Percentiles rank a stretch among this genome's conserved stretches.
Conservation (phyloP, 1,140 invertebrate genomes). For the Pachypsylla venusta region DNA sequence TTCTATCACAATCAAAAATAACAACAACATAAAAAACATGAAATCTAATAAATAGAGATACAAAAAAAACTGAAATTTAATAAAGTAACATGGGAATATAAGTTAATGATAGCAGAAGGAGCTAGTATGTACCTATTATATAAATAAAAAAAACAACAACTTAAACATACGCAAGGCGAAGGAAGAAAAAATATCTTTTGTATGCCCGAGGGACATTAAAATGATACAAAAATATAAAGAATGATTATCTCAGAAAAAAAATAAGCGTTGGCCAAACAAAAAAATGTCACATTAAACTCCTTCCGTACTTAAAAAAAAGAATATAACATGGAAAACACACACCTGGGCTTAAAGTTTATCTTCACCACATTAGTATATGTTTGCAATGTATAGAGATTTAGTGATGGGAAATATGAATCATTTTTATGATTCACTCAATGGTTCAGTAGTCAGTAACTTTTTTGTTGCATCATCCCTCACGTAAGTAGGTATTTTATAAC, state of each 20-base stretch:
- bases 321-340: neutral
- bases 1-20: too few species aligned
- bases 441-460: too few species aligned
- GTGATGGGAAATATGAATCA: too few species aligned
- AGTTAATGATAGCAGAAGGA: neutral
- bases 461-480: too few species aligned
- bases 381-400: neutral
- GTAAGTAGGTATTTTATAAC: too few species aligned
- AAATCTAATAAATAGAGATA: neutral
- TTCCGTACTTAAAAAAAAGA: neutral
- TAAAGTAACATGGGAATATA: neutral
- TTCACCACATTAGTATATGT: neutral
- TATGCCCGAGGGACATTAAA: neutral
- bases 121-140: neutral
- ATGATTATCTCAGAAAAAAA: neutral
- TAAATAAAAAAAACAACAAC: neutral
- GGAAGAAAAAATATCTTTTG: too few species aligned
- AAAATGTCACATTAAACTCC: neutral
- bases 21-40: neutral
- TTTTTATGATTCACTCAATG: too few species aligned
- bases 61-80: neutral
- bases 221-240: neutral
- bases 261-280: neutral
- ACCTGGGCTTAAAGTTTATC: neutral
- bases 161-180: neutral